Evolutionary conservation across 1,140 invertebrate species (phyloP).

Genomic region (Zophobas atratus): DNA sequence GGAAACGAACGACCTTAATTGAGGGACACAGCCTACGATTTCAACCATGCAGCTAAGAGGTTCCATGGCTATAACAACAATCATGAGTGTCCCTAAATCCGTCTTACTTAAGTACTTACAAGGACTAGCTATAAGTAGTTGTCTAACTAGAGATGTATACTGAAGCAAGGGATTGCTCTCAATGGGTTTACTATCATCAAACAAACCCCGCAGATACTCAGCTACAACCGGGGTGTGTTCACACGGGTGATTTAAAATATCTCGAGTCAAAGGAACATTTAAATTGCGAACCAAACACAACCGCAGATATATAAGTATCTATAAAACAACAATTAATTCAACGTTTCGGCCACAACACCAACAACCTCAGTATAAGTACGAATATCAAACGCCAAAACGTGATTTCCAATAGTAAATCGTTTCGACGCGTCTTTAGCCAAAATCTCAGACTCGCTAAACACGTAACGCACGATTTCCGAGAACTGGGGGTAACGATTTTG

Average conservation of each 20-base stretch:
- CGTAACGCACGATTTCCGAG: slow-evolving; percentile 68
- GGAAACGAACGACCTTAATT: slow-evolving; percentile 64
- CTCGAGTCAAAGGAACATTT: slow-evolving; percentile 67
- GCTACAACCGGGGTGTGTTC: slow-evolving; percentile 75
- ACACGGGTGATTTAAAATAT: slow-evolving; percentile 74
- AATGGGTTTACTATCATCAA: slow-evolving; percentile 67
- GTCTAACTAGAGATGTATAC: slow-evolving; percentile 78
- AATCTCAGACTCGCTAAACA: slow-evolving; percentile 67
- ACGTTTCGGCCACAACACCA: slow-evolving; percentile 31
- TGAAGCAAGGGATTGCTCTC: slow-evolving; percentile 72
- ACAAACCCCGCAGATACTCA: slow-evolving; percentile 71
- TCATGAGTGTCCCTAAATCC: too few species aligned
- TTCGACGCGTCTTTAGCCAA: slow-evolving; percentile 66
- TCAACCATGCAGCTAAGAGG: slow-evolving; percentile 82
- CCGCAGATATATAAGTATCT: slow-evolving; percentile 85
- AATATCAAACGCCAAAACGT: slow-evolving; percentile 78
- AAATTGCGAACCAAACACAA: slow-evolving; percentile 78
- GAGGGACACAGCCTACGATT: slow-evolving; percentile 77
- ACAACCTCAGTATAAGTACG: slow-evolving; percentile 76
- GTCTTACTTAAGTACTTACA: slow-evolving; percentile 65
- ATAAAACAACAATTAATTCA: slow-evolving; percentile 58
- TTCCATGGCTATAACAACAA: slow-evolving; percentile 70
- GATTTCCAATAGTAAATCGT: slow-evolving; percentile 74
- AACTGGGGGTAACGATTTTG: slow-evolving; percentile 66
- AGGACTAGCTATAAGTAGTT: slow-evolving; percentile 75